Conservation (phyloP, 2,888 invertebrate genomes). For the Pseudococcus viburni region DNA sequence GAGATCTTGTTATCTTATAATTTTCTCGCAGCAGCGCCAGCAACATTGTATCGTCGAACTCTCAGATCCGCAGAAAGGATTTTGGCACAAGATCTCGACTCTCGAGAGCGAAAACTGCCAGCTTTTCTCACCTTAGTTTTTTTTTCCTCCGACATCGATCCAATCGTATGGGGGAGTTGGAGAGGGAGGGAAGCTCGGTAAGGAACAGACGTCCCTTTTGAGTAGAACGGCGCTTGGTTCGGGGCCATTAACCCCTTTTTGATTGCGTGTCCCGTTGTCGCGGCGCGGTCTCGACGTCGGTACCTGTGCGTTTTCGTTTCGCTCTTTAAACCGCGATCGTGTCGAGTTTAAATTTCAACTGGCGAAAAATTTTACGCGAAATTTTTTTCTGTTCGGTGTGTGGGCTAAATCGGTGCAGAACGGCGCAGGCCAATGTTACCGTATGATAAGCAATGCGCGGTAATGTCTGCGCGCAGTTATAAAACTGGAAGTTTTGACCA, state of each 20-base stretch:
- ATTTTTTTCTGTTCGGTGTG: slow-evolving; percentile 2
- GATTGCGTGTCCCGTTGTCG: slow-evolving; percentile 11
- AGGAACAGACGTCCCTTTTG: slow-evolving; percentile 1
- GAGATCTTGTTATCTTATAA: slow-evolving; percentile 54
- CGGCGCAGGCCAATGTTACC: slow-evolving; percentile 66
- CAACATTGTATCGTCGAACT: neutral
- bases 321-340: neutral
- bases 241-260: slow-evolving; percentile 29
- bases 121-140: neutral
- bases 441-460: slow-evolving; percentile 66
- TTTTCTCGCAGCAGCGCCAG: slow-evolving; percentile 3
- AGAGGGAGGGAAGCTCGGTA: neutral
- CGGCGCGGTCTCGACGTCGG: slow-evolving; percentile 10
- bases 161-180: neutral
- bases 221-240: neutral
- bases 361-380: neutral
- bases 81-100: neutral
- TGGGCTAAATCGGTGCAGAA: slow-evolving; percentile 27
- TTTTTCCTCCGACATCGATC: neutral
- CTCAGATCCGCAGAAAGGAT: neutral
- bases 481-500: slow-evolving; percentile 62
- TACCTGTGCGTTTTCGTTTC: slow-evolving; percentile 15
- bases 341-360: neutral
- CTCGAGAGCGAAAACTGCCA: neutral
- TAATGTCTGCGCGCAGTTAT: slow-evolving; percentile 61